Evolutionary conservation across 2,113 vertebrate species (phyloP).

Genomic region (Azemiops feae): DNA sequence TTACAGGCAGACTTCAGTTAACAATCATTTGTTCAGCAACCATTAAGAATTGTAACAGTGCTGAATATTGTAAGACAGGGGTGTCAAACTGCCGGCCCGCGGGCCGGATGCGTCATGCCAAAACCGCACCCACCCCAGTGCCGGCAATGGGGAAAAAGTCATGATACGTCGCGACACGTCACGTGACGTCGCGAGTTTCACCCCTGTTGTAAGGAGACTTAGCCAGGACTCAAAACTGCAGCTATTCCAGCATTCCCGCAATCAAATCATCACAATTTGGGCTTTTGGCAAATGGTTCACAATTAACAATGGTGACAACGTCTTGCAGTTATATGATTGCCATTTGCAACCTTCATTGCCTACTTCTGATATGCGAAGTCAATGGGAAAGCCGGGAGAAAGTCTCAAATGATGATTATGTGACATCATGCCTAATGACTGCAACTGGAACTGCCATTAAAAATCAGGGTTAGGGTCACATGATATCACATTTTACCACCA

Average conservation of each 20-base stretch:
- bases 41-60: neutral
- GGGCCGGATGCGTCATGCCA: no score
- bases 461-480: neutral
- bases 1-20: neutral
- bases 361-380: neutral
- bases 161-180: no score
- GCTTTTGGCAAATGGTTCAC: neutral
- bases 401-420: neutral
- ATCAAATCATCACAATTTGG: neutral
- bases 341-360: neutral
- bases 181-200: no score
- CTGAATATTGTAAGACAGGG: neutral
- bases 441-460: neutral
- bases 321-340: neutral
- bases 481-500: neutral
- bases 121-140: no score
- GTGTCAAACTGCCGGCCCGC: no score
- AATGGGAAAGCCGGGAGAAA: neutral
- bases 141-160: no score
- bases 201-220: neutral
- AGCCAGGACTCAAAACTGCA: neutral
- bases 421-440: neutral
- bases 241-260: neutral
- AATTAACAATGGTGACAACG: neutral
- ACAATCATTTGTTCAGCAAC: neutral